Conservation (phyloP, 2,888 invertebrate species). For the Lymantria monacha region DNA sequence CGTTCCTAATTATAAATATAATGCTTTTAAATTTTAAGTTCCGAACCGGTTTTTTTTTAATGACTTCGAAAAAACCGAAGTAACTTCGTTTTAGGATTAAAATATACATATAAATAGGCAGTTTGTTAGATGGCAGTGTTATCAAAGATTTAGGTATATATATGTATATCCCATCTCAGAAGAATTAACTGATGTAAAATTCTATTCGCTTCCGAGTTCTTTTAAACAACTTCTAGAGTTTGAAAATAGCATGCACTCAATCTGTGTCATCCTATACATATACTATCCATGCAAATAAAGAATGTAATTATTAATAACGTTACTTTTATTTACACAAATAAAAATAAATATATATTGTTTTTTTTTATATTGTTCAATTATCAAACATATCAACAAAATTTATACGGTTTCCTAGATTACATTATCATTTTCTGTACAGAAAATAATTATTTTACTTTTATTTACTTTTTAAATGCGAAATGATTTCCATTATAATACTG, state of each 20-base stretch:
- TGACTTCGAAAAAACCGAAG: background rate
- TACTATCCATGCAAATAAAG: background rate
- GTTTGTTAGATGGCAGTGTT: slow-evolving; percentile 31
- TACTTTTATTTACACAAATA: background rate
- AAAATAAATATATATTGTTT: no score
- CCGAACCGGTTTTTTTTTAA: background rate
- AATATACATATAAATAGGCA: slow-evolving; percentile 23
- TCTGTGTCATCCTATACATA: background rate
- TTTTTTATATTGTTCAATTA: no score
- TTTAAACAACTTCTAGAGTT: background rate
- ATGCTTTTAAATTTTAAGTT: slow-evolving; percentile 7
- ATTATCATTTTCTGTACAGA: no score
- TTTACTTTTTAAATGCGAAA: no score
- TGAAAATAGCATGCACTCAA: background rate
- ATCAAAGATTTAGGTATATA: slow-evolving; percentile 12
- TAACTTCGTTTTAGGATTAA: slow-evolving; percentile 9
- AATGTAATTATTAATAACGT: background rate
- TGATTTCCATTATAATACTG: no score
- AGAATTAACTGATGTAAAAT: background rate
- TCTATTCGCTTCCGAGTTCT: background rate
- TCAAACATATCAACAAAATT: no score
- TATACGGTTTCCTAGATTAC: no score
- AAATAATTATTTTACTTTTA: no score
- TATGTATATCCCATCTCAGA: background rate
- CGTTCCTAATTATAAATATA: slow-evolving; percentile 5